phyloP scores from a whole-genome alignment of 2,797 vertebrate genomes.

The Chromis chromis region DNA sequence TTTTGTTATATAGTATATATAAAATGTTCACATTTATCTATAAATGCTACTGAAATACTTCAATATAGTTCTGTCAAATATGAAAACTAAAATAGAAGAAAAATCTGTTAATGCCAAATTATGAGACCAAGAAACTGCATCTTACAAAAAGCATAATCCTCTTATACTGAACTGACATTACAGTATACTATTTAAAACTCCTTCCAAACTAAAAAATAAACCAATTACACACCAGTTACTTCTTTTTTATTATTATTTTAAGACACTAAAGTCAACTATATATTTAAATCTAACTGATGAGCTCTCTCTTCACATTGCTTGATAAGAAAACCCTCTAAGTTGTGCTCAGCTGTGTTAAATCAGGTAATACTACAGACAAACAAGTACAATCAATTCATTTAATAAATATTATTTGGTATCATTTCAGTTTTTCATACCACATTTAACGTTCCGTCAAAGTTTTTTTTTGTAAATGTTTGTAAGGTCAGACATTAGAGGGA shows the following conservation, averaged over 20 bases:
- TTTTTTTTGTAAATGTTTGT: neutral
- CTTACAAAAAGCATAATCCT: neutral
- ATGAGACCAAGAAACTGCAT: neutral
- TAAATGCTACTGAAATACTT: neutral
- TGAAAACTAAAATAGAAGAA: neutral
- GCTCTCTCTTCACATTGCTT: neutral
- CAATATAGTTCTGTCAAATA: neutral
- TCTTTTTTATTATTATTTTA: neutral
- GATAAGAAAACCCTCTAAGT: no score
- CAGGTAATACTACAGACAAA: neutral
- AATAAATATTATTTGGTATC: neutral
- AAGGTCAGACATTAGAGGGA: conserved; percentile 31
- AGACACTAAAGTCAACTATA: no score
- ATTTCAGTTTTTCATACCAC: conserved; percentile 1
- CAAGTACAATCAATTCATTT: neutral
- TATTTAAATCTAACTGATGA: neutral
- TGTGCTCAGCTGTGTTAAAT: neutral
- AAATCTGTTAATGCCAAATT: neutral
- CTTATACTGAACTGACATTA: neutral
- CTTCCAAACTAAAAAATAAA: neutral
- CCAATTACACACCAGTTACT: neutral
- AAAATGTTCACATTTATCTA: neutral
- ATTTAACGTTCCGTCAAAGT: neutral
- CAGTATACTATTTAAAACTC: neutral
- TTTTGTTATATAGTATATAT: neutral